These are phyloP conservation scores for Zygaena filipendulae DNA, from an alignment of 2,888 invertebrate genomes.

Conservation along the genomic window DNA sequence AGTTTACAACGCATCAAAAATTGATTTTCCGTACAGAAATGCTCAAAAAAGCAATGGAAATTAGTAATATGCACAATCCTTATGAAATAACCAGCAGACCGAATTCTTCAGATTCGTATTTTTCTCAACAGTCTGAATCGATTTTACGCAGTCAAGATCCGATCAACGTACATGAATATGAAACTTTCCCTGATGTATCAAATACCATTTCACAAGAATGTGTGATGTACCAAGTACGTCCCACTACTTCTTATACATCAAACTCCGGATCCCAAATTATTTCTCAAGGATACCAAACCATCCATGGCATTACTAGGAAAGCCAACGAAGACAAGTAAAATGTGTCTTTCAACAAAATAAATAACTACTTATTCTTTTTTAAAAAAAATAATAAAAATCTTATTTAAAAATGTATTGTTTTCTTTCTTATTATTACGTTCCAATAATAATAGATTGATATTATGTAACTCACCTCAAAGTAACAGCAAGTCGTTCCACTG, in stretches of 20 bases:
- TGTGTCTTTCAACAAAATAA: conserved; percentile 16
- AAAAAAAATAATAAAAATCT: conserved; percentile 13
- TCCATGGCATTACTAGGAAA: conserved; percentile 17
- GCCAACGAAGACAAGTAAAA: conserved; percentile 17
- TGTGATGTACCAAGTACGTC: conserved; percentile 15
- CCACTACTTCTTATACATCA: conserved; percentile 16
- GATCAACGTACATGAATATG: conserved; percentile 13
- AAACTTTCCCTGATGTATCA: conserved; percentile 13
- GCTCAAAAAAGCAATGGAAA: conserved; percentile 18
- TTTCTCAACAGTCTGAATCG: conserved; percentile 11
- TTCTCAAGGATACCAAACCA: conserved; percentile 16
- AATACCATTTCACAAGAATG: conserved; percentile 16
- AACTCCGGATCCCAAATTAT: conserved; percentile 12
- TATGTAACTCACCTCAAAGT: conserved; percentile 15
- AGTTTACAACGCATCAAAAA: conserved; percentile 15
- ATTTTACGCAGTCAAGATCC: conserved; percentile 13
- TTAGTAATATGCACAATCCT: conserved; percentile 17
- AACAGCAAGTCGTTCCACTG: conserved; percentile 16
- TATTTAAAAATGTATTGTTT: conserved; percentile 15
- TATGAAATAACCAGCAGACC: conserved; percentile 15
- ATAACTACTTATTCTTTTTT: conserved; percentile 15
- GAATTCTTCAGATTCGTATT: conserved; percentile 16
- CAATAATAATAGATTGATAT: conserved; percentile 17
- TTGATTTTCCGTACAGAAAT: too few species aligned
- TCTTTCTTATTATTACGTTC: conserved; percentile 16